Percentiles rank a stretch among this genome's conserved stretches.
These are phyloP conservation scores for Gymnodraco acuticeps DNA, from an alignment of 2,797 vertebrate genomes.

Conservation along the genomic window DNA sequence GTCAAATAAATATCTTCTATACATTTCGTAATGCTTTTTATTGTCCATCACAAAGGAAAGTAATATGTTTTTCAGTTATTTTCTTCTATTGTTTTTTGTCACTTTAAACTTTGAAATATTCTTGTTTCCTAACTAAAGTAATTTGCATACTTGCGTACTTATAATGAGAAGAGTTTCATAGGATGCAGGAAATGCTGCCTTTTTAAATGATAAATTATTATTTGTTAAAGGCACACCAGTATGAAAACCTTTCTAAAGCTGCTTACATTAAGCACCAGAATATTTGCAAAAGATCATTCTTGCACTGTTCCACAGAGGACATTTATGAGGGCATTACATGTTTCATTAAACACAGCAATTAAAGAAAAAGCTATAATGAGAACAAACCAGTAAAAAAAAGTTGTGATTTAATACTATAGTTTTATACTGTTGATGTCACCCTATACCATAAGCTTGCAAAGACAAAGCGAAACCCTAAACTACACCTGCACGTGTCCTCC, in stretches of 20 bases:
- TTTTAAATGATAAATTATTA: background rate
- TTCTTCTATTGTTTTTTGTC: background rate
- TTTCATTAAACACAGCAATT: background rate
- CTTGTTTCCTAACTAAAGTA: background rate
- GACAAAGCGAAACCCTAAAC: too few relatives aligned
- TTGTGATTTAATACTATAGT: background rate
- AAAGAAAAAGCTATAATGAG: background rate
- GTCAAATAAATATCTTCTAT: conserved; percentile 2
- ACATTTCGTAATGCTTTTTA: background rate
- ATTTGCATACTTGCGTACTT: background rate
- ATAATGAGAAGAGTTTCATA: background rate
- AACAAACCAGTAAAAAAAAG: background rate
- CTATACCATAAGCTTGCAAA: background rate
- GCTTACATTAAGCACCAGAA: too few relatives aligned
- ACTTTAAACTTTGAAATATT: background rate
- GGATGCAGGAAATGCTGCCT: background rate
- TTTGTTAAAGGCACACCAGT: background rate
- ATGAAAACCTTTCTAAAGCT: background rate
- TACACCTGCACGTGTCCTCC: background rate
- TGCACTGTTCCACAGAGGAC: background rate
- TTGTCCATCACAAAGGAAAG: background rate
- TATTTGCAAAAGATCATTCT: background rate
- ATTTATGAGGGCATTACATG: background rate
- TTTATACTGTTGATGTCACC: background rate
- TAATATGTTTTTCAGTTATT: background rate